Evolutionary conservation across 2,797 vertebrate species (phyloP).

Genomic region (Falco naumanni): DNA sequence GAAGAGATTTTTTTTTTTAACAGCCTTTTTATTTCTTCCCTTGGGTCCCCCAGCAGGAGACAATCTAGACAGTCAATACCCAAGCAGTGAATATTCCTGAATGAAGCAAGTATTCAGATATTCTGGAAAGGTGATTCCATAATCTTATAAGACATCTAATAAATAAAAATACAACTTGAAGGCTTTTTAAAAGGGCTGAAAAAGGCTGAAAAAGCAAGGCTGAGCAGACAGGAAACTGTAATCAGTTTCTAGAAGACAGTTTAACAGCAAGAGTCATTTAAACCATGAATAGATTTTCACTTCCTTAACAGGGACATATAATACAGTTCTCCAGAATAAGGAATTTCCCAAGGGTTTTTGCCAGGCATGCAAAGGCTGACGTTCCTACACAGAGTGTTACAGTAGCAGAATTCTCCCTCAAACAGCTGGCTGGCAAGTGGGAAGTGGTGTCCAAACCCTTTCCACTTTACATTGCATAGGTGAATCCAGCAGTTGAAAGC

Average conservation of each 20-base stretch:
- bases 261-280: background rate
- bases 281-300: background rate
- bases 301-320: background rate
- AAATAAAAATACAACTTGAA: background rate
- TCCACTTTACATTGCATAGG: background rate
- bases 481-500: background rate
- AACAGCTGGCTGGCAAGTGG: rapidly evolving
- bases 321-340: background rate
- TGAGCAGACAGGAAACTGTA: background rate
- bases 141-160: background rate
- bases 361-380: rapidly evolving
- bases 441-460: rapidly evolving
- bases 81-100: background rate
- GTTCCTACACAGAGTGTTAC: rapidly evolving
- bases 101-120: background rate
- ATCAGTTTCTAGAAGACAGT: background rate
- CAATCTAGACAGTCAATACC: background rate
- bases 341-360: background rate
- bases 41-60: background rate
- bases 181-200: background rate
- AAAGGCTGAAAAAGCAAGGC: background rate
- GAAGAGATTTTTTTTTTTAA: background rate
- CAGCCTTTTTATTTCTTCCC: background rate
- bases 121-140: background rate
- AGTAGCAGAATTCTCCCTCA: background rate